phyloP scores from a whole-genome alignment of 2,113 vertebrate genomes.

The Etheostoma spectabile region DNA sequence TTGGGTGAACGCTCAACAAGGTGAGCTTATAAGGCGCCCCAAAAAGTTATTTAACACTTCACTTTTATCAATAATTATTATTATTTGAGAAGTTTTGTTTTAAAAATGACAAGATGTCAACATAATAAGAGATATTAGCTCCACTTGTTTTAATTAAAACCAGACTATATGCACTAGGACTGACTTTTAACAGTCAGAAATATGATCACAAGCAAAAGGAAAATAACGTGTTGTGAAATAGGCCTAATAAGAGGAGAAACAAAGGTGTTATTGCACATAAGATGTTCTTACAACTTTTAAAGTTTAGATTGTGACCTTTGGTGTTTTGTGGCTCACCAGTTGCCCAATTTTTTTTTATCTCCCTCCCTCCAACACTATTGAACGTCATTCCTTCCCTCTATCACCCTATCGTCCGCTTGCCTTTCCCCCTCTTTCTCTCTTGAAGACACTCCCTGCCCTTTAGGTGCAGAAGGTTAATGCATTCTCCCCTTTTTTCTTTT shows the following conservation, averaged over 20 bases:
- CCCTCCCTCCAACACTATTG: slow-evolving; percentile 14
- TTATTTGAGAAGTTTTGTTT: neutral
- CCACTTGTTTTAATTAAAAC: neutral
- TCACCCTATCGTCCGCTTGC: neutral
- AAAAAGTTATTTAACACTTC: neutral
- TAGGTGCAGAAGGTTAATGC: slow-evolving; percentile 66
- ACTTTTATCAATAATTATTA: neutral
- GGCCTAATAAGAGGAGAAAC: neutral
- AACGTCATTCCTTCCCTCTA: slow-evolving; percentile 26
- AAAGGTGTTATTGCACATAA: neutral
- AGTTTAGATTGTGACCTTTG: slow-evolving; percentile 15
- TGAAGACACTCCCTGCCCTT: slow-evolving; percentile 22
- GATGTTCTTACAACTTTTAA: slow-evolving; percentile 3
- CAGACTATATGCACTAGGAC: neutral
- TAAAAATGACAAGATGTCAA: neutral
- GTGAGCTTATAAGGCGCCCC: too few species aligned
- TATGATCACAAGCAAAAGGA: too few species aligned
- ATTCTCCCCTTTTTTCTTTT: slow-evolving; percentile 27
- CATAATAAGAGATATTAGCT: neutral
- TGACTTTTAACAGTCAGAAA: neutral
- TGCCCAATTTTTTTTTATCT: slow-evolving; percentile 13
- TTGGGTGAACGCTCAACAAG: too few species aligned
- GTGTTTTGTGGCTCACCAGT: neutral
- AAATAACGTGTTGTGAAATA: neutral
- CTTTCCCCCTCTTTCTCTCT: neutral